Evolutionary conservation across 2,797 vertebrate species (phyloP), one percentile per base, ranked within the genome.

Genomic region (Channallabes apus): DNA sequence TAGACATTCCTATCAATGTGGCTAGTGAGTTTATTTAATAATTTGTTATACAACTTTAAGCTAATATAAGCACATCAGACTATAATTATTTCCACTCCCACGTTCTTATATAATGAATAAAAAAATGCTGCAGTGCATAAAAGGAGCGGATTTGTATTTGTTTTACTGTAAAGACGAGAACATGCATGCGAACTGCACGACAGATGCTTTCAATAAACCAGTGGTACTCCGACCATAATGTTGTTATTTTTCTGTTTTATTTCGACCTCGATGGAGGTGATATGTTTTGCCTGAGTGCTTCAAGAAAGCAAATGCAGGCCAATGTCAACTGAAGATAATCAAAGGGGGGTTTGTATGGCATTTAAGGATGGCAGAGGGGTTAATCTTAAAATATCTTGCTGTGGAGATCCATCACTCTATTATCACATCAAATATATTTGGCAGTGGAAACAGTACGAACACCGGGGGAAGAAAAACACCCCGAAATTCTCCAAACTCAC

Each of bases 131-230:
- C 58, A 65, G 64, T 56, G 73, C 80, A 89, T 82, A 46, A 79
- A 80, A 85, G 62, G 56, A 85, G 59, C 69, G 69, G 82, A 82
- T 20, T 46, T 41, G 8, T 41, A 0, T 46, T 46, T 46, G n/a
- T 46, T 89, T 82, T 77, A 89, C 85, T 87, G 87, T 64, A 68
- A 80, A 83, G 75, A 76, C 59, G 86, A 88, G 80, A 85, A 61
- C 38, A 54, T 84, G 89, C 87, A 84, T 82, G 85, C 87, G 86
- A 89, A 86, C 86, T 87, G 89, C 73, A 46, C 78, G 80, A 89
- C 89, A 91, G 86, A 90, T 90, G 90, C 88, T 90, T 90, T 77
- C 72, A 90, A 90, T 90, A 89, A 89, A 59, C 14, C 78, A 17
- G 82, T 51, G 78, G 82, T 82, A 83, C 87, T 82, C 79, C 65